A percentile compares a stretch with the other conserved stretches of the same genome.
Evolutionary conservation across 2,888 invertebrate species (phyloP).

Genomic region (Mimas tiliae): DNA sequence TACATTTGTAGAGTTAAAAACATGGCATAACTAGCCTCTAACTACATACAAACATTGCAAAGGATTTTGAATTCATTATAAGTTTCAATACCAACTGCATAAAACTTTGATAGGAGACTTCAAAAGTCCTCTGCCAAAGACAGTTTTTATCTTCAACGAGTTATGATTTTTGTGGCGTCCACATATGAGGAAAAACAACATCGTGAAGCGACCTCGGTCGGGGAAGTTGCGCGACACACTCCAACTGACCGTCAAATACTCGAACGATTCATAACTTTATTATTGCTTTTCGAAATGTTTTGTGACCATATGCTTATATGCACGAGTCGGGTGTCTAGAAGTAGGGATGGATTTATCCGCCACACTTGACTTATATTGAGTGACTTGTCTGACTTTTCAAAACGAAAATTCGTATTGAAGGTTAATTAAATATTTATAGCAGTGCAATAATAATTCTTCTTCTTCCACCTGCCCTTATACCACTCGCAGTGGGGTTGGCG

Average conservation of each 20-base stretch:
- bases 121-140: neutral
- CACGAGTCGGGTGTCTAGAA: neutral
- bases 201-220: neutral
- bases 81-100: neutral
- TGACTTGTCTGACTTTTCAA: too few species aligned
- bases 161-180: constrained; percentile 19
- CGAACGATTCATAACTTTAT: constrained; percentile 58
- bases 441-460: too few species aligned
- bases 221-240: constrained; percentile 53
- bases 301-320: neutral
- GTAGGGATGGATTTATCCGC: neutral
- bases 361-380: neutral
- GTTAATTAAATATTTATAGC: too few species aligned
- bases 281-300: constrained; percentile 50
- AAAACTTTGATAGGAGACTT: neutral
- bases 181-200: constrained; percentile 11
- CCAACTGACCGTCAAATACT: constrained; percentile 58
- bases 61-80: constrained; percentile 1
- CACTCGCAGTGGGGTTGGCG: too few species aligned
- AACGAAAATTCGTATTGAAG: too few species aligned
- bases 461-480: too few species aligned
- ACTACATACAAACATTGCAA: neutral
- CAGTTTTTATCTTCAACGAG: constrained; percentile 13
- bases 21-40: neutral
- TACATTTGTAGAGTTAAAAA: too few species aligned